Base-by-base conservation (phyloP, 2,888 invertebrate genomes). In the Clunio marinus region DNA sequence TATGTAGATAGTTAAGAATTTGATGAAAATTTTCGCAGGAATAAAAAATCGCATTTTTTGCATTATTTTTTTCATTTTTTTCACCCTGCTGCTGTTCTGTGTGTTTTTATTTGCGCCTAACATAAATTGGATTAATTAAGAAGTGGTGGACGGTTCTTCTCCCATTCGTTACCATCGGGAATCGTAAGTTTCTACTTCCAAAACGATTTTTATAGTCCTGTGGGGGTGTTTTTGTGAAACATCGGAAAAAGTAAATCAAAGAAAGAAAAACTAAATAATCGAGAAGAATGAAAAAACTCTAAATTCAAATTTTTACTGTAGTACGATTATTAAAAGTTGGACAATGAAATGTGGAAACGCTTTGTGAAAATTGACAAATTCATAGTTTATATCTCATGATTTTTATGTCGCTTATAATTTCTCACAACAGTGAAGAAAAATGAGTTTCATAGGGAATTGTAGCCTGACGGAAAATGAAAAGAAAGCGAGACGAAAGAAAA, bases 101-200 rank as follows among this genome's bases (percentile, higher is more conserved):
- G 25, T 57, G 25, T 20, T n/a, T 57, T 32, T 32, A 10, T 10
- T 32, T 7, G 10, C 10, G 20, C 57, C 27, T 27, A 3, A n/a
- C 27, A 5, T 57, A 27, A 35, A 66, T 55, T 51, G 28, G 27
- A 66, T 62, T 62, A 62, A 62, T n/a, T 51, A n/a, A 37, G 41
- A 62, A 78, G 79, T 74, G 77, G 72, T 66, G 72, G 79, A 71
- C 77, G 79, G 73, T 77, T 78, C 73, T 78, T 79, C 77, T 79
- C 79, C 70, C 77, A 78, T 75, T 79, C 79, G 73, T 74, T 79
- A 72, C 79, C 79, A 70, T 79, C 79, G 10, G 79, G 79, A 77
- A 79, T 79, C 79, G 79, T 79, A 76, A 73, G 79, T 78, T 76
- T 66, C 65, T 24, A 22, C n/a, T 63, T 41, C 62, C 17, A 27